phyloP scores from a whole-genome alignment of 2,888 invertebrate genomes.

The Pasiphila rectangulata region DNA sequence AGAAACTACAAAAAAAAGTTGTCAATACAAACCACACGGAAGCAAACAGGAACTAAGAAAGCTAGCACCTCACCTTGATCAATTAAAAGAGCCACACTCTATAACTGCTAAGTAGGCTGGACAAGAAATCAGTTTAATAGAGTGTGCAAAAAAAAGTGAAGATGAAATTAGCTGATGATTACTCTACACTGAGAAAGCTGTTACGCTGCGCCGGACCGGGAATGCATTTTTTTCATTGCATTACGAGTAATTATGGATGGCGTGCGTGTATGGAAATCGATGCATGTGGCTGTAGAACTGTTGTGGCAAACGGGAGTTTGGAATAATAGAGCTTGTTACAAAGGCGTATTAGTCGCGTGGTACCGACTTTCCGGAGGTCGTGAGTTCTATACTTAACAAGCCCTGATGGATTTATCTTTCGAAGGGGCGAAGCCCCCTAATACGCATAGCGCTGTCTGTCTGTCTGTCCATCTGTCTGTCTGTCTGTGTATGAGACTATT shows the following conservation, averaged over 20 bases:
- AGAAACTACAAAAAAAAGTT: neutral
- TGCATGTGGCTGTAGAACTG: slow-evolving; percentile 5
- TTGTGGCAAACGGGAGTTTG: neutral
- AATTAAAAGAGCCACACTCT: slow-evolving; percentile 61
- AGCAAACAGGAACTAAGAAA: slow-evolving; percentile 34
- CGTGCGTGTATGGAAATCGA: slow-evolving; percentile 19
- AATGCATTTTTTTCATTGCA: slow-evolving; percentile 50
- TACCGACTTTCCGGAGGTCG: too few relatives aligned
- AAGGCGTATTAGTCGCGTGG: too few relatives aligned
- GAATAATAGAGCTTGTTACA: too few relatives aligned
- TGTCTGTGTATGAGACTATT: too few relatives aligned
- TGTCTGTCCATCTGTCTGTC: too few relatives aligned
- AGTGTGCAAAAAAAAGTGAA: slow-evolving; percentile 70
- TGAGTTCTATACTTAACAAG: too few relatives aligned
- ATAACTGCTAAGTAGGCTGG: slow-evolving; percentile 47
- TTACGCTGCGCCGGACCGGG: slow-evolving; percentile 63
- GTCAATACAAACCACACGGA: slow-evolving; percentile 12
- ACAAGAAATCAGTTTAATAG: slow-evolving; percentile 69
- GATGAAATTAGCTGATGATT: slow-evolving; percentile 71
- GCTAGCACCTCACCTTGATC: slow-evolving; percentile 26
- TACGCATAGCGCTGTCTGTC: too few relatives aligned
- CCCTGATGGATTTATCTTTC: too few relatives aligned
- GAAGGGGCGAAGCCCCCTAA: too few relatives aligned
- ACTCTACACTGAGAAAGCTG: slow-evolving; percentile 67
- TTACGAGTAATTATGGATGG: slow-evolving; percentile 28